These are phyloP conservation scores for Hyperopisus bebe DNA, from an alignment of 2,113 vertebrate species.

Conservation along the genomic window DNA sequence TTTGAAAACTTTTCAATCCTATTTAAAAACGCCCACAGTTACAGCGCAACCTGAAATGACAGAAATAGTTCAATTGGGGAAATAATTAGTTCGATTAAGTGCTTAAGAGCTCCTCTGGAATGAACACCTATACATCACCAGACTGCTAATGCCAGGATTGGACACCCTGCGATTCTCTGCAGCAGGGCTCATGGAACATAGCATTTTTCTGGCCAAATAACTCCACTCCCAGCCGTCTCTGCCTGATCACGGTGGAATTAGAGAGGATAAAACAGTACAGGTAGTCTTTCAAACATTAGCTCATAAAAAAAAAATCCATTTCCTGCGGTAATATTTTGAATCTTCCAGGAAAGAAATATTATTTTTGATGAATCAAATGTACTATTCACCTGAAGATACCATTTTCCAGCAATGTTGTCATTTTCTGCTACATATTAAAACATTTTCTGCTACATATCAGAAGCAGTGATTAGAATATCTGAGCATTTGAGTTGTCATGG, in stretches of 20 bases:
- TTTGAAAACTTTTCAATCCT: not conserved
- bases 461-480: not conserved
- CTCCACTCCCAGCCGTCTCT: not conserved
- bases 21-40: not conserved
- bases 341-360: not conserved
- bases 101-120: not conserved
- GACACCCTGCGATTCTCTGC: not conserved
- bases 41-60: not conserved
- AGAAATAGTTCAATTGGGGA: not conserved
- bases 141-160: not conserved
- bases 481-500: not conserved
- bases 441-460: not conserved
- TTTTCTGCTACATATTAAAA: not conserved
- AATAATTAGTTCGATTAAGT: constrained; percentile 7
- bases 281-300: not conserved
- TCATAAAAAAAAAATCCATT: not conserved
- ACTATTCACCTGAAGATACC: not conserved
- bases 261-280: not conserved
- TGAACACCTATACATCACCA: not conserved
- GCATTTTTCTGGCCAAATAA: not conserved
- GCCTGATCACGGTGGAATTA: not conserved
- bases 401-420: not conserved
- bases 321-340: not conserved
- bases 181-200: not conserved
- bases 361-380: not conserved